These are phyloP conservation scores for Drosophila funebris DNA, from an alignment of 1,140 invertebrate genomes.

Conservation along the genomic window DNA sequence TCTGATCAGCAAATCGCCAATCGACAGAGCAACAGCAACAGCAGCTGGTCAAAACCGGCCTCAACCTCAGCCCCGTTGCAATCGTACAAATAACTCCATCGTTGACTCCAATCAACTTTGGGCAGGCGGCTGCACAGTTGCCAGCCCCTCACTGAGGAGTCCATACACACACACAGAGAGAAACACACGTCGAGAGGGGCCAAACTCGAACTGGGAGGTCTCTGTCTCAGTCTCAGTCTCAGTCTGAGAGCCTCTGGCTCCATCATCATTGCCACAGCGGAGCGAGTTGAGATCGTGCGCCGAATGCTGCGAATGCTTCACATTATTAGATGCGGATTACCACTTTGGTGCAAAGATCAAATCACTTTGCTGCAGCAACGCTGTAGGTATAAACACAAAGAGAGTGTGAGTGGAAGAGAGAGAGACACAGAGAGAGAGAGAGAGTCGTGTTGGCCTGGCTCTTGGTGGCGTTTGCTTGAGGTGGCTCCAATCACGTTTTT, in stretches of 20 bases:
- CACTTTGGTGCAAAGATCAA: constrained; percentile 82
- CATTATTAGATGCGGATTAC: constrained; percentile 83
- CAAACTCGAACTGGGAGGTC: constrained; percentile 64
- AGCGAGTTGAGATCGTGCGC: constrained; percentile 63
- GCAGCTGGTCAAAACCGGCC: constrained; percentile 4
- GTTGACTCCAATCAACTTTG: constrained; percentile 80
- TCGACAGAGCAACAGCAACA: constrained; percentile 25
- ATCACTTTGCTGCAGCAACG: constrained; percentile 66
- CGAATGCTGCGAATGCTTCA: constrained; percentile 75
- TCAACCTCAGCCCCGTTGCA: constrained; percentile 32
- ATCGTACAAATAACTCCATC: constrained; percentile 82
- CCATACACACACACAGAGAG: not conserved
- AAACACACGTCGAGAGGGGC: not conserved
- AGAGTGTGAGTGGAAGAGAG: not conserved
- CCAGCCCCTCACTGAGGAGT: constrained; percentile 5
- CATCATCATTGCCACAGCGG: constrained; percentile 4
- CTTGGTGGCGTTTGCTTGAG: constrained; percentile 64
- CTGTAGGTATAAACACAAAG: constrained; percentile 16
- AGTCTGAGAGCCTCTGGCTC: constrained; percentile 15
- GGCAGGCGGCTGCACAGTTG: constrained; percentile 44
- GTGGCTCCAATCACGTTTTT: constrained; percentile 80
- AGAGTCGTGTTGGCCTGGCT: not conserved
- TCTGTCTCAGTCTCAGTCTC: constrained; percentile 35
- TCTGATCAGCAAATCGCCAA: constrained; percentile 46
- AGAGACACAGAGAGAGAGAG: not conserved